Conservation (phyloP, 2,797 vertebrate species). For the Ciconia nigra region DNA sequence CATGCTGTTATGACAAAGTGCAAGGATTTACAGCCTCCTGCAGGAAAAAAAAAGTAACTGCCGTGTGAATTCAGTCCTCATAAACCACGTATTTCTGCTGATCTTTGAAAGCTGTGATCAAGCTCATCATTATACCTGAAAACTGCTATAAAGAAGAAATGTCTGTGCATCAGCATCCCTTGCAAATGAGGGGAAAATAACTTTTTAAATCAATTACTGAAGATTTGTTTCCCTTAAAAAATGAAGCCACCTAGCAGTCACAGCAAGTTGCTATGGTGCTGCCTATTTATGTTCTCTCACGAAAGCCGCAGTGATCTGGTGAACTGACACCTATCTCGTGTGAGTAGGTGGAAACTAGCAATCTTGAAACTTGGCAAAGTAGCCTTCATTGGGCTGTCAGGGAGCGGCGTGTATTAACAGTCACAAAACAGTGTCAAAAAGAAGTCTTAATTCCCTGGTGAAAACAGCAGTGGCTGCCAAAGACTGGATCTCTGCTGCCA, state of each 20-base stretch:
- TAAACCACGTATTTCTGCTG: neutral
- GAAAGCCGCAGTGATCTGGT: neutral
- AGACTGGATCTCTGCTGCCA: neutral
- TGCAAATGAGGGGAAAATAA: neutral
- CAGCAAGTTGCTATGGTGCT: neutral
- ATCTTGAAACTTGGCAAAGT: neutral
- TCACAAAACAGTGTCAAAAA: neutral
- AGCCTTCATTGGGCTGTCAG: neutral
- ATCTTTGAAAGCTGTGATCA: neutral
- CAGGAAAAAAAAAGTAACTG: neutral
- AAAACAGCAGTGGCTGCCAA: neutral
- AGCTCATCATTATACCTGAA: neutral
- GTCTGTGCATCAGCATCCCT: neutral
- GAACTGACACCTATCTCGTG: neutral
- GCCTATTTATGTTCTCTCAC: neutral
- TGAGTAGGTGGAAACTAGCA: neutral
- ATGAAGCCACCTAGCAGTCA: neutral
- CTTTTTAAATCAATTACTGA: neutral
- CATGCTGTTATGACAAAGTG: neutral
- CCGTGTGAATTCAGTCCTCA: neutral
- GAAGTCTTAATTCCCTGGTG: neutral
- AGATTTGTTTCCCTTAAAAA: neutral
- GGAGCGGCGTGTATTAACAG: neutral
- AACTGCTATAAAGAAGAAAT: neutral
- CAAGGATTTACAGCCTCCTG: neutral